Conservation (phyloP, 2,888 invertebrate species). For the Drosophila falleni region DNA sequence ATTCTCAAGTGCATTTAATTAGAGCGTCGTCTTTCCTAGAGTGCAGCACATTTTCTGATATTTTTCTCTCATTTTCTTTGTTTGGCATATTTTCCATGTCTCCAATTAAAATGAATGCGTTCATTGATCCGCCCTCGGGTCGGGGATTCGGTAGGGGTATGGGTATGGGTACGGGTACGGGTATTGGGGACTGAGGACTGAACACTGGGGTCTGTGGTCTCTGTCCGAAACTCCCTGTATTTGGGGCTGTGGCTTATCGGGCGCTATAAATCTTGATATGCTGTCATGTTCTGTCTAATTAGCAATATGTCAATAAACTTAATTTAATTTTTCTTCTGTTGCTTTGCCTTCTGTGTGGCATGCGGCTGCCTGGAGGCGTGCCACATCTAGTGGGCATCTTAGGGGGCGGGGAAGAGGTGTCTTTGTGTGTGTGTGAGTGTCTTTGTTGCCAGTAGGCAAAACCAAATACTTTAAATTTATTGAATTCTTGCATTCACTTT, state of each 20-base stretch:
- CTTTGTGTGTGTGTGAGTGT: background rate
- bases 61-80: constrained; percentile 52
- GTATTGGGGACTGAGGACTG: background rate
- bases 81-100: constrained; percentile 80
- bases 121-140: constrained; percentile 72
- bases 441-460: constrained; percentile 5
- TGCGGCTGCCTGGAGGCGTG: constrained; percentile 31
- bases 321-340: constrained; percentile 72
- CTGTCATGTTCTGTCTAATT: constrained; percentile 85
- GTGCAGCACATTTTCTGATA: constrained; percentile 28
- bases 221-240: constrained; percentile 16
- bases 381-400: constrained; percentile 7
- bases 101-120: constrained; percentile 82
- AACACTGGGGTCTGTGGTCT: constrained; percentile 5
- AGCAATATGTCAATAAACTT: constrained; percentile 85
- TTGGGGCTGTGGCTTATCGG: constrained; percentile 66
- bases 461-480: constrained; percentile 52
- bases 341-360: constrained; percentile 46
- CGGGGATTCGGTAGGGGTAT: background rate
- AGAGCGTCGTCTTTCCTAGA: constrained; percentile 63
- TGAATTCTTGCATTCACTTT: constrained; percentile 41
- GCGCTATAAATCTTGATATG: constrained; percentile 84
- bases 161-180: background rate
- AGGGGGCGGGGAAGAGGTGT: background rate
- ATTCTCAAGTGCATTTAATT: constrained; percentile 79